Percentiles rank a stretch among this genome's conserved stretches.
Conservation (phyloP, 2,888 invertebrate genomes). For the Gari tellinella region DNA sequence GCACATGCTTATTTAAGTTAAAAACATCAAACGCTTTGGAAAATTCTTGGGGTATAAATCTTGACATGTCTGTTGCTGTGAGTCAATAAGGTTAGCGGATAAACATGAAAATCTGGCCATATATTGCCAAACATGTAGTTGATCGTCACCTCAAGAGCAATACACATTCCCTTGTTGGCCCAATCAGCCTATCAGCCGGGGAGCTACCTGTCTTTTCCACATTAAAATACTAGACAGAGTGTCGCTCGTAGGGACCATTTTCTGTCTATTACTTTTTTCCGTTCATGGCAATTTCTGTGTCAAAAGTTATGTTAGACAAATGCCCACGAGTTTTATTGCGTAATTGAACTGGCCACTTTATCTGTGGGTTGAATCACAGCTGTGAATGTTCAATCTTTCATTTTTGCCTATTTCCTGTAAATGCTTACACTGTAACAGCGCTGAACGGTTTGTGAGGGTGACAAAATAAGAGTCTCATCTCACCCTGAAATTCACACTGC, state of each 20-base stretch:
- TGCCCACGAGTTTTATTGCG: no score
- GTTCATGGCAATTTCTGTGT: no score
- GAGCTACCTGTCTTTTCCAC: conserved; percentile 25
- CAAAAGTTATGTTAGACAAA: no score
- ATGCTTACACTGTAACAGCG: no score
- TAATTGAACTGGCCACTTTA: no score
- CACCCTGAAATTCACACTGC: no score
- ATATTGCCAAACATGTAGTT: conserved; percentile 12
- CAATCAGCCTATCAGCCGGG: background rate
- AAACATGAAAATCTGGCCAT: conserved; percentile 16
- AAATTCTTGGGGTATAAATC: conserved; percentile 17
- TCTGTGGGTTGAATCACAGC: no score
- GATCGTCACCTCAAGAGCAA: conserved; percentile 7
- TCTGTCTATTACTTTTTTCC: no score
- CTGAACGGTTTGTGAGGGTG: no score
- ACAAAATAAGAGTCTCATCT: no score
- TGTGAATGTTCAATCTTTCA: no score
- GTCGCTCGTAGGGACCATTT: background rate
- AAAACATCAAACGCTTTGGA: conserved; percentile 13
- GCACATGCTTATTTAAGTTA: conserved; percentile 13
- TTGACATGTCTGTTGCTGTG: conserved; percentile 17
- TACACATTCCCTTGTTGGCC: conserved; percentile 19
- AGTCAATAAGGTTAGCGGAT: conserved; percentile 32
- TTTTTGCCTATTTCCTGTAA: no score
- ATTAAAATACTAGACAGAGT: conserved; percentile 23